A percentile compares a stretch with the other conserved stretches of the same genome.
These are phyloP conservation scores for Ornithoptera priamus DNA, from an alignment of 2,888 invertebrate species.

Conservation along the genomic window DNA sequence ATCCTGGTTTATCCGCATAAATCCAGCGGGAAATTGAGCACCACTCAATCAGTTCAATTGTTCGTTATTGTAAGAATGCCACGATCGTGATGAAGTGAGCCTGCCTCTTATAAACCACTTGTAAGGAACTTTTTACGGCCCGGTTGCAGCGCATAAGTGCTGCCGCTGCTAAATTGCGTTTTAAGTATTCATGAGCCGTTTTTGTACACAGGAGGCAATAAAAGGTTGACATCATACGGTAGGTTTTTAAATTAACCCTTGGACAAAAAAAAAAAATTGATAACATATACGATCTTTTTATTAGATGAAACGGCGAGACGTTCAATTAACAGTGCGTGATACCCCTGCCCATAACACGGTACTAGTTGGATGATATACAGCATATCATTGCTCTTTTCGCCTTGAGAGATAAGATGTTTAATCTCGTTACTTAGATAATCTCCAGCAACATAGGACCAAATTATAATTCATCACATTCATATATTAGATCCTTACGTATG, in stretches of 20 bases:
- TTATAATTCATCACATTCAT: no score
- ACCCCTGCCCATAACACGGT: no score
- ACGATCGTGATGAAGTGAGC: constrained; percentile 9
- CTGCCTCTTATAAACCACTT: constrained; percentile 13
- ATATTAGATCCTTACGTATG: no score
- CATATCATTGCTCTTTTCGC: no score
- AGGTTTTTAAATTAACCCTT: background rate
- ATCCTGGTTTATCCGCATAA: constrained; percentile 27
- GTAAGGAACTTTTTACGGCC: background rate
- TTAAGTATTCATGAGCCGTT: constrained; percentile 24
- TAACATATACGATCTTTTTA: background rate
- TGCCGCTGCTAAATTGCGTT: constrained; percentile 19
- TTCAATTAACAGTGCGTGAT: no score
- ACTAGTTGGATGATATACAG: no score
- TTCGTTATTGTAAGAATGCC: constrained; percentile 17
- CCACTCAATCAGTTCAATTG: constrained; percentile 24
- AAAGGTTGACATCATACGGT: constrained; percentile 7
- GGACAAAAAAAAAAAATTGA: background rate
- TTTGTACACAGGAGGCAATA: background rate
- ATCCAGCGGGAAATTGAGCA: constrained; percentile 20
- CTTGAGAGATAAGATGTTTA: no score
- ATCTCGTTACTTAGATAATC: no score
- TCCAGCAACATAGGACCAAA: no score
- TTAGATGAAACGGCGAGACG: no score
- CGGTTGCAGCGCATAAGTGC: background rate